Evolutionary conservation across 1,140 invertebrate genomes (phyloP), one percentile per base, ranked within the genome.

Genomic region (Aphis craccivora): DNA sequence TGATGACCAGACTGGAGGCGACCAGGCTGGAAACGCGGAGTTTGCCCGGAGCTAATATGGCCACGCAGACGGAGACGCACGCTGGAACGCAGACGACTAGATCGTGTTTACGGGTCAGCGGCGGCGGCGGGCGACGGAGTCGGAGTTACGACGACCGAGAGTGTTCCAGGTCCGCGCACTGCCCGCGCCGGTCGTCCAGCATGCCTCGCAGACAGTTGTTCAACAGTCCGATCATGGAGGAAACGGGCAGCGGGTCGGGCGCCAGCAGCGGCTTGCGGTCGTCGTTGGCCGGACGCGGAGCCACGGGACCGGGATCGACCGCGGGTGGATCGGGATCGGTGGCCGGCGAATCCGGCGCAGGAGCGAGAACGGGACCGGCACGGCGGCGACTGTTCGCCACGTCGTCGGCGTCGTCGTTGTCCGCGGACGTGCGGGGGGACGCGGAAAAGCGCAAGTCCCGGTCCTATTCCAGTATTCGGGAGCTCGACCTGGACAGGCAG

Each of bases 61-160:
- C 96, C 23, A 98, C 97, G 0, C 97, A 98, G 95, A 98, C 97
- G 0, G 97, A 98, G 95, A 96, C 97, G 94, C 96, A 97, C 90
- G 96, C 97, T 23, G 96, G 96, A 1, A 98, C 97, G 0, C 97
- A 98, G 95, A 98, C 97, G 2, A 97, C 97, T 84, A 94, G 94
- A 3, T 48, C 94, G 83, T 94, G 92, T 76, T 53, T 94, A 25
- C 76, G 76, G 22, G 35, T 1, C 35, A 37, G 23, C 2, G 45
- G 35, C 7, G 84, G 93, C 11, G 23, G n/a, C n/a, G 89, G 94
- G 30, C 94, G 94, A 22, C 94, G 45, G 40, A 91, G 87, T 60
- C 37, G 45, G 7, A 93, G 91, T 40, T 40, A 93, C 76, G 76
- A 83, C 6, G 76, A 93, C 5, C 35, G 91, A 0, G 48, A 51